phyloP scores from a whole-genome alignment of 2,888 invertebrate species.

The Opisthograptis luteolata region DNA sequence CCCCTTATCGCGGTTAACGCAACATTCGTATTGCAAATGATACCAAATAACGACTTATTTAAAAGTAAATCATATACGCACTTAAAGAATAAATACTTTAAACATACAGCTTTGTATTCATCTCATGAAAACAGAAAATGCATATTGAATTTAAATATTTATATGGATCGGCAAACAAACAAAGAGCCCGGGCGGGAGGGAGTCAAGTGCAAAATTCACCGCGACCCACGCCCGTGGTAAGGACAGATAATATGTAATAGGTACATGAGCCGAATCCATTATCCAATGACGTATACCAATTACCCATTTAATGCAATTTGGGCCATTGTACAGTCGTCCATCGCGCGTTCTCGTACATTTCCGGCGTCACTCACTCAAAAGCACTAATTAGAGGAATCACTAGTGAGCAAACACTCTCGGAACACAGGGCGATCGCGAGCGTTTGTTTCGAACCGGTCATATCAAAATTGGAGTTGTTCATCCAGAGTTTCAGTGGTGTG shows the following conservation, averaged over 20 bases:
- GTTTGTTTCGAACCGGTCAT: constrained; percentile 70
- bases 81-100: constrained; percentile 48
- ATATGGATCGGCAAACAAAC: constrained; percentile 67
- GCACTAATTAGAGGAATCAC: constrained; percentile 78
- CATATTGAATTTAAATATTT: constrained; percentile 70
- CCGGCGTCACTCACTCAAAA: constrained; percentile 78
- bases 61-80: constrained; percentile 35
- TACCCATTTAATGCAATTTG: constrained; percentile 84
- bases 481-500: constrained; percentile 59
- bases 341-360: constrained; percentile 71
- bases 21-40: constrained; percentile 27
- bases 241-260: constrained; percentile 71
- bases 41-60: constrained; percentile 37
- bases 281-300: constrained; percentile 83
- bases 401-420: constrained; percentile 67
- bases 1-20: constrained; percentile 39
- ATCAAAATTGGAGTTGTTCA: constrained; percentile 58
- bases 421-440: constrained; percentile 62
- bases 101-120: constrained; percentile 66
- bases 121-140: constrained; percentile 67
- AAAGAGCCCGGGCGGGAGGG: constrained; percentile 64
- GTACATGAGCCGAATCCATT: constrained; percentile 79
- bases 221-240: constrained; percentile 68
- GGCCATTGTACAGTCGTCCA: constrained; percentile 76
- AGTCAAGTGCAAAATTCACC: constrained; percentile 76